phyloP scores from a whole-genome alignment of 1,140 invertebrate species.

The Zophobas morio region DNA sequence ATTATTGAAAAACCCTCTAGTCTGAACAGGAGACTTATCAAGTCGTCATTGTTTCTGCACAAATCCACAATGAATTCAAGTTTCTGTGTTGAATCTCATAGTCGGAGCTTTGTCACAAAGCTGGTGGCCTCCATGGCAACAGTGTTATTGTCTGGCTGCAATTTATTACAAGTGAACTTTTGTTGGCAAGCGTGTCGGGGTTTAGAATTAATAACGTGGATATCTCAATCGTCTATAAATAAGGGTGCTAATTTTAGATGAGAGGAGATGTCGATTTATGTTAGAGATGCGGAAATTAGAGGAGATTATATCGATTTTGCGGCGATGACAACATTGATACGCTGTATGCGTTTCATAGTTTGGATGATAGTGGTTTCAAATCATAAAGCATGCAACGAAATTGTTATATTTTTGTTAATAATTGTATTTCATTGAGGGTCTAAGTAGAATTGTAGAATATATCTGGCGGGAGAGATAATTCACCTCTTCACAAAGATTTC shows the following conservation, averaged over 20 bases:
- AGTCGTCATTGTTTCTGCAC: conserved; percentile 12
- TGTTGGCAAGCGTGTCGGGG: conserved; percentile 7
- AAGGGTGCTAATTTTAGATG: conserved; percentile 9
- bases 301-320: background rate
- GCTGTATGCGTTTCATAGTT: too few relatives aligned
- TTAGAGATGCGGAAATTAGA: background rate
- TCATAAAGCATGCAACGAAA: too few relatives aligned
- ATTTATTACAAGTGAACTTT: conserved; percentile 16
- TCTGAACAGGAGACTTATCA: background rate
- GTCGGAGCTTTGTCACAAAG: conserved; percentile 27
- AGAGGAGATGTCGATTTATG: background rate
- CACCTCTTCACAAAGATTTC: too few relatives aligned
- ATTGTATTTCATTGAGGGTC: too few relatives aligned
- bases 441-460: too few relatives aligned
- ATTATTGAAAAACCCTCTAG: background rate
- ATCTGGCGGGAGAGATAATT: too few relatives aligned
- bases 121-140: conserved; percentile 34
- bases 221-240: conserved; percentile 11
- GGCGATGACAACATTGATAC: too few relatives aligned
- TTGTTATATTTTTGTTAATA: too few relatives aligned
- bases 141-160: conserved; percentile 21
- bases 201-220: conserved; percentile 15
- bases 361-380: too few relatives aligned
- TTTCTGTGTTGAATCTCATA: conserved; percentile 10
- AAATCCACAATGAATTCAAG: background rate